Conservation (phyloP, 2,888 invertebrate species). For the Lepidocyrtinus sp. region DNA sequence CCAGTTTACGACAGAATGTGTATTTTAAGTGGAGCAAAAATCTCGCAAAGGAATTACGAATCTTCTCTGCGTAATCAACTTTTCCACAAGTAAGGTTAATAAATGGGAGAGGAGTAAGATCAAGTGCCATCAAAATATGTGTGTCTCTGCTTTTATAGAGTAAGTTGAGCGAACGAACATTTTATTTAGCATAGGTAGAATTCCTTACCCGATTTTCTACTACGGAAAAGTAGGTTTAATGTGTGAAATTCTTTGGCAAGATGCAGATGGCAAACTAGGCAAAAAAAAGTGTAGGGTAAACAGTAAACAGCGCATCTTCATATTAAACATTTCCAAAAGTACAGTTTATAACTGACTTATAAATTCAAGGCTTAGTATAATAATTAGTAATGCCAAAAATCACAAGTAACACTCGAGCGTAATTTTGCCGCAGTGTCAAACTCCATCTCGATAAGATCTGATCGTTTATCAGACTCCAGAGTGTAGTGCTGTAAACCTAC, state of each 20-base stretch:
- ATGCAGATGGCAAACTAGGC: background rate
- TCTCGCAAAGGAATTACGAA: conserved; percentile 14
- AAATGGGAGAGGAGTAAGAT: conserved; percentile 17
- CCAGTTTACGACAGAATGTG: background rate
- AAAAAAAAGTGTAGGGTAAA: background rate
- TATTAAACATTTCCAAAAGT: background rate
- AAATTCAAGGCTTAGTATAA: background rate
- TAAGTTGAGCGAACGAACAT: background rate
- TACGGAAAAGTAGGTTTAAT: conserved; percentile 6
- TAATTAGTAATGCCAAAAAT: conserved; percentile 18
- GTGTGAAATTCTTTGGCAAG: conserved; percentile 16
- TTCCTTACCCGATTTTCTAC: background rate
- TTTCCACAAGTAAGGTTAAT: conserved; percentile 31
- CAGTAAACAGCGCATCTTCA: background rate
- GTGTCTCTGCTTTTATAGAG: background rate
- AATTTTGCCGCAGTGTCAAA: conserved; percentile 18
- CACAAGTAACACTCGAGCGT: conserved; percentile 10
- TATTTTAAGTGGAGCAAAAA: conserved; percentile 14
- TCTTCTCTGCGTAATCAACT: conserved; percentile 30
- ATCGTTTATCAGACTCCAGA: background rate
- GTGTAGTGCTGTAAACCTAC: background rate
- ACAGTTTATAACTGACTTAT: background rate
- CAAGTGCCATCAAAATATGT: conserved; percentile 4
- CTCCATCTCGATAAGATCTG: conserved; percentile 10
- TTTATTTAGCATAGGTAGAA: conserved; percentile 2